These are phyloP conservation scores for Phyllostomus discolor DNA, from an alignment of 2,113 vertebrate species.

Conservation along the genomic window DNA sequence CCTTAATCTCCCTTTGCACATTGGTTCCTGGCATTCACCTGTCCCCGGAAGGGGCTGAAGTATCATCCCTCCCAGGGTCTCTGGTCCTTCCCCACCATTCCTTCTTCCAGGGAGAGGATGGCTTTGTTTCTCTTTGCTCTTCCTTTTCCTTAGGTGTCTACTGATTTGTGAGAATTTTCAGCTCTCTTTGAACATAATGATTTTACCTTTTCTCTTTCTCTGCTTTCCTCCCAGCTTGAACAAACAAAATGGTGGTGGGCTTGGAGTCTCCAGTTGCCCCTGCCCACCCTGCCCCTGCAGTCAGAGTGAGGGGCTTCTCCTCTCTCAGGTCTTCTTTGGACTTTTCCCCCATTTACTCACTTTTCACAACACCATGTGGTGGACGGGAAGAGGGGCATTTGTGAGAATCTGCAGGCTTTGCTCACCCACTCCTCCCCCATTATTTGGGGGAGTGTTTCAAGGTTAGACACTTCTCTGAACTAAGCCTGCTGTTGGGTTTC, in stretches of 20 bases:
- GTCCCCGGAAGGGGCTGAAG: no score
- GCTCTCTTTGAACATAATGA: neutral
- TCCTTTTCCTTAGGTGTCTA: neutral
- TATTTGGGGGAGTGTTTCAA: neutral
- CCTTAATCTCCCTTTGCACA: fast-evolving
- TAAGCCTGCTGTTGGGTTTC: neutral
- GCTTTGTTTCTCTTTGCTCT: neutral
- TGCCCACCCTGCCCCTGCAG: neutral
- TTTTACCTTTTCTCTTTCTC: neutral
- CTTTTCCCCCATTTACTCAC: fast-evolving
- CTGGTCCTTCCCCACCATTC: no score
- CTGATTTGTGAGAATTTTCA: neutral
- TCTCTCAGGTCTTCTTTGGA: neutral
- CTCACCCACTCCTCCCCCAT: neutral
- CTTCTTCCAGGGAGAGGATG: neutral
- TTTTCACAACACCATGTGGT: no score
- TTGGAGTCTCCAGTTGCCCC: neutral
- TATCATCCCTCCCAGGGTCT: fast-evolving
- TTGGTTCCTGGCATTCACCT: neutral
- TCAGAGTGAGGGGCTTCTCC: no score
- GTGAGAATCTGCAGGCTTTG: neutral
- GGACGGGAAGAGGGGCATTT: no score
- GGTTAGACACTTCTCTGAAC: neutral
- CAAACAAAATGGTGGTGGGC: neutral
- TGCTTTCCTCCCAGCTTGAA: neutral